Evolutionary conservation across 2,797 vertebrate genomes (phyloP).

Genomic region (Myotis planiceps): DNA sequence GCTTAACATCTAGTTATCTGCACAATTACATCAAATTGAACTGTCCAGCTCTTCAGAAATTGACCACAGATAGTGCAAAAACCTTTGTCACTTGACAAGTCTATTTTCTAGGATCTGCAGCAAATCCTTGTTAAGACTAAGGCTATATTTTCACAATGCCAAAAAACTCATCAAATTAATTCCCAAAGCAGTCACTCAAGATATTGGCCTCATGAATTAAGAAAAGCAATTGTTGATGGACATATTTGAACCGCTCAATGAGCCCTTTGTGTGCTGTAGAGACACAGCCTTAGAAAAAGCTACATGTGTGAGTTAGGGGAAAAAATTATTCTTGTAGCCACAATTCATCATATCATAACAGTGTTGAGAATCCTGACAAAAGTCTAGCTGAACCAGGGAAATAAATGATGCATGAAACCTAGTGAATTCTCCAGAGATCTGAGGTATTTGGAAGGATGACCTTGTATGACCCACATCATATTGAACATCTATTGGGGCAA

Average conservation of each 20-base stretch:
- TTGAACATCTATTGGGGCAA: constrained; percentile 55
- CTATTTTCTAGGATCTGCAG: constrained; percentile 44
- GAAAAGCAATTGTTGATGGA: not conserved
- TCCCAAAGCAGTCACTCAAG: constrained; percentile 36
- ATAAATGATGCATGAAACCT: constrained; percentile 62
- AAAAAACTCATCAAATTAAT: constrained; percentile 25
- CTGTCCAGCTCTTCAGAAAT: not conserved
- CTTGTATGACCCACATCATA: constrained; percentile 55
- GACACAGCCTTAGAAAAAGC: not conserved
- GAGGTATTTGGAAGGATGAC: constrained; percentile 70
- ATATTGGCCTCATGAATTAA: constrained; percentile 42
- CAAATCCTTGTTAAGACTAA: constrained; percentile 42
- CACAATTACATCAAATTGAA: not conserved
- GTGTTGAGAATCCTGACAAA: constrained; percentile 72
- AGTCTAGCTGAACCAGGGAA: constrained; percentile 60
- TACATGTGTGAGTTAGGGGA: constrained; percentile 49
- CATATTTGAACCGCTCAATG: not conserved
- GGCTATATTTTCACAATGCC: not conserved
- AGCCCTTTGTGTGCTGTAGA: constrained; percentile 47
- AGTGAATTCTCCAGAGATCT: constrained; percentile 72
- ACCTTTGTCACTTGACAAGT: not conserved
- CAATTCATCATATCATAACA: constrained; percentile 82
- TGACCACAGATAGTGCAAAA: not conserved
- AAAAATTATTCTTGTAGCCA: constrained; percentile 79
- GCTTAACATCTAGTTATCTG: not conserved